Evolutionary conservation across 2,113 vertebrate genomes (phyloP), one percentile per base, ranked within the genome.

Genomic region (Dinomys branickii): DNA sequence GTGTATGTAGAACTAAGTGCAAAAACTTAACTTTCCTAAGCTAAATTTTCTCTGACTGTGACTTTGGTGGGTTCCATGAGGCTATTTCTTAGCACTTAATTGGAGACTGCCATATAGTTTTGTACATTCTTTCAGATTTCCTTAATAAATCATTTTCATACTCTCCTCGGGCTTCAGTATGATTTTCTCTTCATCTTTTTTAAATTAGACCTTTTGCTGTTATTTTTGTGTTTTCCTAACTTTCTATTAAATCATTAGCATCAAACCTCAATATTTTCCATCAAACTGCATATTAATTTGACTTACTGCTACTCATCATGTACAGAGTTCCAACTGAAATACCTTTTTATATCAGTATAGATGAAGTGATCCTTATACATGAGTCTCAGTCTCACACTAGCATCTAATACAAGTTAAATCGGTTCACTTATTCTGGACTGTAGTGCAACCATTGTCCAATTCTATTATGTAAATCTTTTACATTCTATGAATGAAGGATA

Each of bases 81-180:
- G 24, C 22, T 35, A 20, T 50, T 6, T 73, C 58, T 93, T 61
- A 56, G 3, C 78, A 30, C 20, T 73, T 89, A 67, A 38, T 17
- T 17, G 83, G 54, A 91, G 20, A 73, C 3, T 94, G 24, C 16
- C 50, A 90, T 4, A 85, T 17, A 41, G 24, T 63, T 87, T 93
- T 13, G 91, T 58, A 63, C 5, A 44, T 92, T 3, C 13, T 24
- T 81, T 96, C 75, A 91, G 7, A 69, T 87, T 82, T 78, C 44
- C 81, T 8, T 67, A 88, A 92, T 78, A 59, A 86, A 41, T 85
- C 16, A 94, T 84, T 91, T 71, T 81, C n/a, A 63, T 2, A 85
- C 71, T 88, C 28, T 94, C 11, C 3, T 88, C 88, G 47, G 3
- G 11, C 13, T 28, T 93, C 20, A 35, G 44, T 59, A 54, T 35